These are phyloP conservation scores for Macrotus californicus DNA, from an alignment of 2,113 vertebrate genomes.

Conservation along the genomic window DNA sequence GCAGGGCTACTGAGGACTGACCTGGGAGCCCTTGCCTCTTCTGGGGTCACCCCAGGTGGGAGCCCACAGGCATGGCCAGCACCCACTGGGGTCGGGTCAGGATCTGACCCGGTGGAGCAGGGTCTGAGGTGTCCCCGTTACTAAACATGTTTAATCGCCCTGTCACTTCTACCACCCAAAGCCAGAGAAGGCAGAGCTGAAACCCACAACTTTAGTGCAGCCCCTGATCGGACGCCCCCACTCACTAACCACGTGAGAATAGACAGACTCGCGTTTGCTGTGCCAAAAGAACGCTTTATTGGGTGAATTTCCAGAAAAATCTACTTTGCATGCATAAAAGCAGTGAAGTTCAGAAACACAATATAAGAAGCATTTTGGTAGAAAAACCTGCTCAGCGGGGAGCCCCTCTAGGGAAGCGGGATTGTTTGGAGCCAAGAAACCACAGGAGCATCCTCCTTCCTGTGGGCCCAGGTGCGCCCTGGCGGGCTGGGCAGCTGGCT, in stretches of 20 bases:
- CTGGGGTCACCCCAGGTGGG: neutral
- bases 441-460: neutral
- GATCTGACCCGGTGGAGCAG: neutral
- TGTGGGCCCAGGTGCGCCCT: neutral
- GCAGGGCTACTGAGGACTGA: accelerated
- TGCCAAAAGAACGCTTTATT: constrained; percentile 70
- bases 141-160: neutral
- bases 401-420: neutral
- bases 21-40: neutral
- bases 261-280: neutral
- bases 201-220: neutral
- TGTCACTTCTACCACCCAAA: neutral
- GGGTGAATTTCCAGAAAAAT: neutral
- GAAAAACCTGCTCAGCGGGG: constrained; percentile 50
- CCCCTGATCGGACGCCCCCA: neutral
- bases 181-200: neutral
- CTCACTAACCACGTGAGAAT: neutral
- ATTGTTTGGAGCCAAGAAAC: neutral
- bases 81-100: neutral
- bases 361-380: neutral
- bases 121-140: neutral
- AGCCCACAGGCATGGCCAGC: neutral
- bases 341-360: constrained; percentile 36
- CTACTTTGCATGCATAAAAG: constrained; percentile 9
- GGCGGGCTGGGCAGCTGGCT: neutral